Conservation (phyloP, 2,888 invertebrate genomes). For the Lasioglossum marginatum region DNA sequence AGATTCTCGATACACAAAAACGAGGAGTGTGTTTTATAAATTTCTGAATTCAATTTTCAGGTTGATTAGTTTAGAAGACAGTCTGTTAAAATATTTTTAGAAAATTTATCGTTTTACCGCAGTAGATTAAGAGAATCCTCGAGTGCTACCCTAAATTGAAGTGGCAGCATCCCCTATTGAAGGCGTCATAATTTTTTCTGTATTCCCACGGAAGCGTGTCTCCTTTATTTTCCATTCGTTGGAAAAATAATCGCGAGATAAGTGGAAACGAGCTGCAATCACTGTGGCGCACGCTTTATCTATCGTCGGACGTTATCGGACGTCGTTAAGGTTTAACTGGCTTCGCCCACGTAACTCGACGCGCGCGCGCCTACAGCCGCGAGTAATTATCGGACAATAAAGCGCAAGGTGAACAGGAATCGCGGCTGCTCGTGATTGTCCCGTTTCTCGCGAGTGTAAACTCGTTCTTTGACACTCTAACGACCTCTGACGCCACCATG, state of each 20-base stretch:
- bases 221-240: slow-evolving; percentile 8
- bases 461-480: slow-evolving; percentile 14
- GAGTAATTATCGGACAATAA: slow-evolving; percentile 75
- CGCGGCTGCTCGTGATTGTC: slow-evolving; percentile 47
- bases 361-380: slow-evolving; percentile 57
- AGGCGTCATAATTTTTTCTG: not conserved
- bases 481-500: not conserved
- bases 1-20: not conserved
- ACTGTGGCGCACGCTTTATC: slow-evolving; percentile 22
- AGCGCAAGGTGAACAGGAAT: slow-evolving; percentile 70
- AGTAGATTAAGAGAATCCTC: not conserved
- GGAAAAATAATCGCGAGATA: slow-evolving; percentile 14
- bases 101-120: not conserved
- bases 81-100: not conserved
- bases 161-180: not conserved
- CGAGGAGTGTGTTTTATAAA: not conserved
- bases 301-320: slow-evolving; percentile 48
- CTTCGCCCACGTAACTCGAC: slow-evolving; percentile 40
- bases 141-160: not conserved
- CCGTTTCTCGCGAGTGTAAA: slow-evolving; percentile 37
- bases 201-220: not conserved
- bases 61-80: not conserved
- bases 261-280: slow-evolving; percentile 2
- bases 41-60: not conserved
- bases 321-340: slow-evolving; percentile 37